Evolutionary conservation across 2,888 invertebrate species (phyloP).

Genomic region (Clistopyga incitator): DNA sequence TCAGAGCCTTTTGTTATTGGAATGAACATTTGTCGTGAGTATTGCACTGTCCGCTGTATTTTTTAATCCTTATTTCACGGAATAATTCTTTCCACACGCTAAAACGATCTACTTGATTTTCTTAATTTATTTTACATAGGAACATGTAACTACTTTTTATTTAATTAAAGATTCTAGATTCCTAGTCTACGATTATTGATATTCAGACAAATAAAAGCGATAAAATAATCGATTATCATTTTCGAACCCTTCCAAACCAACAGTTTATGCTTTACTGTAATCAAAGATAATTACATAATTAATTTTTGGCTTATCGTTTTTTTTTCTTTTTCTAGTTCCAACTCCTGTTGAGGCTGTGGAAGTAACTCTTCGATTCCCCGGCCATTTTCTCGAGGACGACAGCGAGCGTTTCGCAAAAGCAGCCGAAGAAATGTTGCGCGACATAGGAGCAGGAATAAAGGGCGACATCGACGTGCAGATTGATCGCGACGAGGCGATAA

Average conservation of each 20-base stretch:
- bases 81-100: neutral
- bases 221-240: neutral
- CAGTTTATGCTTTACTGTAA: neutral
- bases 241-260: neutral
- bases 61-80: neutral
- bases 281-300: neutral
- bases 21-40: conserved; percentile 86
- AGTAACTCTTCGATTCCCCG: conserved; percentile 90
- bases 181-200: neutral
- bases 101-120: neutral
- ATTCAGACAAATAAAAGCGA: neutral
- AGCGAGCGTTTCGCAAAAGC: conserved; percentile 78
- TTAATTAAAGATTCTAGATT: neutral
- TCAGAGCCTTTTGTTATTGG: conserved; percentile 87
- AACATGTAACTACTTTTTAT: neutral
- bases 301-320: neutral
- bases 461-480: conserved; percentile 78
- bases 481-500: conserved; percentile 79
- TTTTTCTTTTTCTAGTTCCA: conserved; percentile 84
- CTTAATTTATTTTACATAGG: neutral
- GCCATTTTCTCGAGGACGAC: conserved; percentile 85
- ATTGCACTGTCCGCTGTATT: neutral
- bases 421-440: conserved; percentile 79
- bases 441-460: conserved; percentile 80
- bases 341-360: conserved; percentile 92